Evolutionary conservation across 1,140 invertebrate genomes (phyloP).

Genomic region (Anastatus disparis): DNA sequence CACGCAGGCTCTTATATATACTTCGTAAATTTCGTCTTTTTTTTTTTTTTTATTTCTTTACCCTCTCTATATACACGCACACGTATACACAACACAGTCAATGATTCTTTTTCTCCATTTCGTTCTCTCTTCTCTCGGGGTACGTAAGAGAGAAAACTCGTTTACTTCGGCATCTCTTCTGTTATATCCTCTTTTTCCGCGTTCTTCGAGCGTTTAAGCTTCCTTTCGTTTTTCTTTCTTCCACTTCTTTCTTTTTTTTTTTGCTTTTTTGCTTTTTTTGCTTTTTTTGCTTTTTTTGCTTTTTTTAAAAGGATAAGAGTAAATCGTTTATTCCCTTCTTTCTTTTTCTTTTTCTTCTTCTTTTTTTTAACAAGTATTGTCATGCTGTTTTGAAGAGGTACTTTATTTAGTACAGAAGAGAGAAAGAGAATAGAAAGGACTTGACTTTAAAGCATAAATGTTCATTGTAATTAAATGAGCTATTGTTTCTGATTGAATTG

Average conservation of each 20-base stretch:
- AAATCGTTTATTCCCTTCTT: too few species aligned
- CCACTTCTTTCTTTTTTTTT: neutral
- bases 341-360: neutral
- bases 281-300: too few species aligned
- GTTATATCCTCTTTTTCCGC: too few species aligned
- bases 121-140: neutral
- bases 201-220: neutral
- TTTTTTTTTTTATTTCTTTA: neutral
- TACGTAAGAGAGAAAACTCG: neutral
- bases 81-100: too few species aligned
- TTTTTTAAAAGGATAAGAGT: too few species aligned
- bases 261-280: neutral
- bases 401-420: neutral
- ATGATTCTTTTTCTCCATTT: neutral
- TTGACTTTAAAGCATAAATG: neutral
- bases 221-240: neutral
- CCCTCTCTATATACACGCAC: neutral
- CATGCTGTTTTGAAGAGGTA: neutral
- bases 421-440: neutral
- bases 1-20: too few species aligned
- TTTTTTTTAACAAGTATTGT: neutral
- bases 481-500: constrained; percentile 30
- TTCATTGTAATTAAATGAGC: constrained; percentile 36
- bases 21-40: too few species aligned
- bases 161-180: neutral